Base-by-base conservation (phyloP, 2,113 vertebrate species). In the Suricata suricatta region DNA sequence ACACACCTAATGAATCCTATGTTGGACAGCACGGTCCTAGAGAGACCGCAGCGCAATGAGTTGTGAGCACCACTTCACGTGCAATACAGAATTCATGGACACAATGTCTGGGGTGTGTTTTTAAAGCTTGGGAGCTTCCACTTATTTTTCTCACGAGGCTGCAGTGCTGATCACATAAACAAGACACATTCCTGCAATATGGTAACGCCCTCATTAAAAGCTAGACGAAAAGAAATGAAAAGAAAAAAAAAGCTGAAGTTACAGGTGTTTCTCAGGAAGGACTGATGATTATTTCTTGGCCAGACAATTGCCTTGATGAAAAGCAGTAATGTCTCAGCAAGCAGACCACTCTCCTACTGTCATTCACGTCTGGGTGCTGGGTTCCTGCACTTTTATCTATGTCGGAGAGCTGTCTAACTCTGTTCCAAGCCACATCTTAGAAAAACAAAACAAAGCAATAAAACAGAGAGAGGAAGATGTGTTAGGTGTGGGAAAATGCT, bases 401-500 rank as follows among this genome's bases (percentile, higher is more conserved):
- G 23, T 16, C 86, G 35, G 85, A 81, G 82, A 80, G 52, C 77
- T 68, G 60, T 79, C 52, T 44, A 52, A 35, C 9, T 88, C 15
- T 44, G 63, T 64, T 79, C 93, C 31, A 72, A 87, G 44, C 25
- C 68, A 31, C 35, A 50, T 69, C 44, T 95, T 60, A 60, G 71
- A 77, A 35, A 90, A 82, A 33, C 10, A 44, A 41, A 66, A 33
- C 47, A 79, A 76, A 64, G 35, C 47, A 87, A 33, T 82, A 64
- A 57, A 72, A 90, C 17, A 31, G 35, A 92, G 21, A 68, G n/a
- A 72, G 47, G 57, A 74, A 69, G 81, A 71, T 82, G 38, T 31
- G 44, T 47, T 81, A 29, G 76, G 47, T 57, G 60, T 95, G 88
- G 89, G 87, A 90, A 92, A 96, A 81, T 25, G 29, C 82, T 81